Conservation (phyloP, 2,797 vertebrate species). For the Spinibarbus caldwelli region DNA sequence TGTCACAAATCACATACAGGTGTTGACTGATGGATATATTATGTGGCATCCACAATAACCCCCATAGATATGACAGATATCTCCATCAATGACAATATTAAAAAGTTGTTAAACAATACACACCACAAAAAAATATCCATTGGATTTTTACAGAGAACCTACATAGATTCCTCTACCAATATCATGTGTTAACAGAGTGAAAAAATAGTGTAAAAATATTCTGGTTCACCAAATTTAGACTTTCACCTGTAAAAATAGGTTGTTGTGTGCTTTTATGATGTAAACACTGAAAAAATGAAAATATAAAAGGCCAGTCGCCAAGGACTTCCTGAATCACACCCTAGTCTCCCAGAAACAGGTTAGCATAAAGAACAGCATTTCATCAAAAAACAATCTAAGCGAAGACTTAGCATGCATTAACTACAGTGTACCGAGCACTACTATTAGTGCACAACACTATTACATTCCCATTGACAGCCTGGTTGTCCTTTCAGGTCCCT, state of each 20-base stretch:
- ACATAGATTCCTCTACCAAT: background rate
- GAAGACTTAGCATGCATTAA: background rate
- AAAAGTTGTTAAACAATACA: background rate
- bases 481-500: conserved; percentile 1
- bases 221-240: background rate
- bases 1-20: background rate
- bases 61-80: background rate
- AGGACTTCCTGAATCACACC: conserved; percentile 24
- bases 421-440: background rate
- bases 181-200: background rate
- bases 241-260: background rate
- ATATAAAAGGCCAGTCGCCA: background rate
- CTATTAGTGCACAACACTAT: background rate
- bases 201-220: background rate
- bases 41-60: background rate
- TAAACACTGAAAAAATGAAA: conserved; percentile 4
- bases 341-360: background rate
- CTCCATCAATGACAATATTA: background rate
- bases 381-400: background rate
- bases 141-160: background rate
- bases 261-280: background rate
- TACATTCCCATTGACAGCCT: background rate
- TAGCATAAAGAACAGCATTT: background rate
- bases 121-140: background rate
- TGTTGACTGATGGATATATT: conserved; percentile 13